Evolutionary conservation across 1,140 invertebrate species (phyloP), one percentile per base, ranked within the genome.

Genomic region (Cheumatopsyche charites): DNA sequence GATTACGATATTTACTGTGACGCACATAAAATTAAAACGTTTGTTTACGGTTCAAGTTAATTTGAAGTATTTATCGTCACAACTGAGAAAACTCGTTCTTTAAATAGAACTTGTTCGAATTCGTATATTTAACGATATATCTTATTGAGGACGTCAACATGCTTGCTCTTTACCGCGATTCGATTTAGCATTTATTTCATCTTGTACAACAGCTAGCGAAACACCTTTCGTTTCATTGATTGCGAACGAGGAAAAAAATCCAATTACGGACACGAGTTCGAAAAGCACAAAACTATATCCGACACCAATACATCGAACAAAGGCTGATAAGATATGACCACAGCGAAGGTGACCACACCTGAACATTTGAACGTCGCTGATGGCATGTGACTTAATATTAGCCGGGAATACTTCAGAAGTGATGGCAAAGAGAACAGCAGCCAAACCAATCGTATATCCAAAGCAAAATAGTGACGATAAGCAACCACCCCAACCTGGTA

Each of bases 381-480:
- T 87, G 5, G 92, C 91, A 61, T 87, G 84, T 26, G 88, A 86
- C 77, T 91, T 89, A 9, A 90, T 86, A 76, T 89, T 88, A 0
- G 88, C 86, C 1, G 91, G 88, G 78, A 93, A 92, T 73, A 92
- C 82, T 81, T 94, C 92, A 41, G 90, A 87, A 70, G 91, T 87
- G 70, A 92, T 85, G 17, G 90, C 86, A 78, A 88, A 88, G 0
- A 91, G 91, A 21, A 93, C 88, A 0, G 90, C 88, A 23, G 89
- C 86, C 73, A 92, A 82, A 1, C 91, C 91, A 29, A 92, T 79
- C 52, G 86, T 87, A 79, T 90, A 93, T 45, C 87, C 86, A 9
- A 91, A 81, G 68, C 92, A 90, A 78, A 90, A 93, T 0, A 88
- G 86, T 86, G 0, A 85, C 78, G 0, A 93, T 84, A 0, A 91